A percentile compares a stretch with the other conserved stretches of the same genome.
Conservation (phyloP, 2,797 vertebrate species). For the Morelia viridis region DNA sequence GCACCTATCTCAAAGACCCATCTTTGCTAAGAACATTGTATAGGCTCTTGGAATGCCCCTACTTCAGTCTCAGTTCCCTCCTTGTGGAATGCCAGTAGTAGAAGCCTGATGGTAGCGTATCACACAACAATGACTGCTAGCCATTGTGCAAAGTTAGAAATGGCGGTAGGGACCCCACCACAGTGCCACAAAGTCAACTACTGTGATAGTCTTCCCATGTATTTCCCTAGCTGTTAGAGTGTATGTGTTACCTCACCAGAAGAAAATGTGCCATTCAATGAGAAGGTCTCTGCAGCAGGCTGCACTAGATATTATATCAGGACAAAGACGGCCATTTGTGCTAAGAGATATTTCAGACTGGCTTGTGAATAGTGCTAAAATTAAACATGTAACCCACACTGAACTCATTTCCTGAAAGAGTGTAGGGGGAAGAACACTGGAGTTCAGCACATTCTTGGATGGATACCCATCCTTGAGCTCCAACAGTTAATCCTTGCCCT, state of each 20-base stretch:
- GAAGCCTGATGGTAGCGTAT: not conserved
- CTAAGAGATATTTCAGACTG: not conserved
- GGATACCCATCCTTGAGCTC: not conserved
- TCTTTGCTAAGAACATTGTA: not conserved
- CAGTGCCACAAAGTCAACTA: not conserved
- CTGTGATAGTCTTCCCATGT: not conserved
- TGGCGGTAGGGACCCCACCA: no score
- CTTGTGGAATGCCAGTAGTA: not conserved
- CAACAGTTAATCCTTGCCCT: not conserved
- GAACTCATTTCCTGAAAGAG: not conserved
- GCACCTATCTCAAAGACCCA: not conserved
- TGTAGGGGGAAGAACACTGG: not conserved
- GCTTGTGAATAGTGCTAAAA: not conserved
- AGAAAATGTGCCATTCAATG: no score
- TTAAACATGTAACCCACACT: not conserved
- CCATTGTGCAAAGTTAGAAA: not conserved
- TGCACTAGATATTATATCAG: not conserved
- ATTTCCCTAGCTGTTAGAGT: not conserved
- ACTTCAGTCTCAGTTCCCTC: not conserved
- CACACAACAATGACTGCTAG: not conserved
- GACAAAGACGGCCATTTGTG: not conserved
- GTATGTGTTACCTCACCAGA: not conserved
- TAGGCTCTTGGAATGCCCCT: not conserved
- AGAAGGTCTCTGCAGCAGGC: not conserved
- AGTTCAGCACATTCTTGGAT: constrained; percentile 7